Conservation (phyloP, 2,888 invertebrate genomes). For the Maniola hyperantus region DNA sequence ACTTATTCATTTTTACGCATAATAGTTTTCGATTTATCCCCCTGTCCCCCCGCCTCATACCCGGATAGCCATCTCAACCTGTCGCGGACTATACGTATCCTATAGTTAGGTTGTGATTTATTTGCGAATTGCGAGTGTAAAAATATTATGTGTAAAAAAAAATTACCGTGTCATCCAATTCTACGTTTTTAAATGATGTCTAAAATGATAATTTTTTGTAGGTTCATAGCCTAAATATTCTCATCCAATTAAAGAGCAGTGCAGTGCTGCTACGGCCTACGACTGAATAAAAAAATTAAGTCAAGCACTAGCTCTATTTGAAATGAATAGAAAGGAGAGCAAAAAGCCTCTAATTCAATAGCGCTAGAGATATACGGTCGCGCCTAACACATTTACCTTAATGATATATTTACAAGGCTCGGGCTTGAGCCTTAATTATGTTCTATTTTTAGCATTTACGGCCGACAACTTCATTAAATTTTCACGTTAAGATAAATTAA, state of each 20-base stretch:
- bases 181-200: background rate
- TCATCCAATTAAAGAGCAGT: background rate
- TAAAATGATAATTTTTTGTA: background rate
- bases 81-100: no score
- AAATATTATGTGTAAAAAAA: no score
- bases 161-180: no score
- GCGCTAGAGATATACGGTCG: constrained; percentile 5
- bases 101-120: no score
- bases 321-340: constrained; percentile 1
- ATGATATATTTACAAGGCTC: constrained; percentile 19
- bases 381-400: constrained; percentile 15
- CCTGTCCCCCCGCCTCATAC: no score
- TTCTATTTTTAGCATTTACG: constrained; percentile 16
- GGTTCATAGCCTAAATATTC: background rate
- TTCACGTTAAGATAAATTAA: constrained; percentile 1
- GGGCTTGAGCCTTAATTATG: constrained; percentile 10
- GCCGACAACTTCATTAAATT: constrained; percentile 9
- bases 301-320: background rate
- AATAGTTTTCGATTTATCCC: no score
- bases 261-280: background rate
- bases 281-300: constrained; percentile 1
- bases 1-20: no score
- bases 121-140: no score
- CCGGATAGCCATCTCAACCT: no score
- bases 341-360: constrained; percentile 6